A percentile compares a stretch with the other conserved stretches of the same genome.
Conservation (phyloP, 92 coral and sea anemone species). For the Porites rus region DNA sequence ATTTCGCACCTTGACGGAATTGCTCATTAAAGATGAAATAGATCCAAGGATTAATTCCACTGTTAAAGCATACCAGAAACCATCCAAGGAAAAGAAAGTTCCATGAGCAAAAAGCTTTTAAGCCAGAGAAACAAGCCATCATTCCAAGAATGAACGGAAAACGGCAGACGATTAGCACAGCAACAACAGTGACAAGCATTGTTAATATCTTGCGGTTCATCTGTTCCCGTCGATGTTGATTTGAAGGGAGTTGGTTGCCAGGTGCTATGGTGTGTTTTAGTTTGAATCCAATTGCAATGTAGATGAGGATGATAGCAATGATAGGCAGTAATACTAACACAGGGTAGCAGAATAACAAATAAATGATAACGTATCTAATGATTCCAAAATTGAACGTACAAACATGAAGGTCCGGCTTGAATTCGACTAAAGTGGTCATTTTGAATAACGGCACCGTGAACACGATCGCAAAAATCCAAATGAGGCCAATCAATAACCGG, state of each 20-base stretch:
- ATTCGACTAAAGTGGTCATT: constrained; percentile 22
- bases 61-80: constrained; percentile 51
- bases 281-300: constrained; percentile 72
- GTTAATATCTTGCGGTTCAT: constrained; percentile 64
- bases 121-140: not conserved
- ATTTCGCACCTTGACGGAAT: constrained; percentile 56
- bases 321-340: constrained; percentile 63
- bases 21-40: constrained; percentile 63
- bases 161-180: constrained; percentile 62
- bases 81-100: constrained; percentile 22
- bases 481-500: constrained; percentile 27
- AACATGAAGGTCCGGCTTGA: not conserved
- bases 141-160: constrained; percentile 59
- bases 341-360: constrained; percentile 36
- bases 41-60: constrained; percentile 60
- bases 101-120: not conserved
- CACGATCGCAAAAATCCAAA: constrained; percentile 48
- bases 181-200: constrained; percentile 68
- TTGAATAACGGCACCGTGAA: constrained; percentile 58
- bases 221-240: constrained; percentile 54
- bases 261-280: constrained; percentile 63
- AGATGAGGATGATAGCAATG: constrained; percentile 42
- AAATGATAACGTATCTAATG: not conserved
- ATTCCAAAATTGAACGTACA: constrained; percentile 31
- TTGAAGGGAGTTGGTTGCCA: constrained; percentile 67